Percentiles rank a stretch among this genome's conserved stretches.
These are phyloP conservation scores for Bursaphelenchus mucronatus DNA, from an alignment of 1,140 invertebrate species.

Conservation along the genomic window DNA sequence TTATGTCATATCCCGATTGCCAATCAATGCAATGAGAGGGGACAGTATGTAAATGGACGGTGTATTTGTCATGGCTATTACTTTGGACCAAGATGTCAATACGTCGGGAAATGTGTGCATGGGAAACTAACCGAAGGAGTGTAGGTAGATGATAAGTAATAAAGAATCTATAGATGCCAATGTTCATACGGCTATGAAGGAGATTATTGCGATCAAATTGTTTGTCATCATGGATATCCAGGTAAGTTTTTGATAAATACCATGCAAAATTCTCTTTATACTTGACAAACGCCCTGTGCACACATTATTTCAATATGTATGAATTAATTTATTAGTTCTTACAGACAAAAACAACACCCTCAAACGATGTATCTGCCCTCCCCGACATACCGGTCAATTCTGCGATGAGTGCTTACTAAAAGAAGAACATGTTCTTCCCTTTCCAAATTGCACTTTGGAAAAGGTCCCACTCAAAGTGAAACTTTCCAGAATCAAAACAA, in stretches of 20 bases:
- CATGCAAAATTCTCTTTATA: not conserved
- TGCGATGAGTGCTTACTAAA: conserved; percentile 33
- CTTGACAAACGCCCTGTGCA: no score
- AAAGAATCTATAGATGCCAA: conserved; percentile 21
- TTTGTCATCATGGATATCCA: conserved; percentile 46
- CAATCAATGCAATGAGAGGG: conserved; percentile 39
- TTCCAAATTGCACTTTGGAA: conserved; percentile 34
- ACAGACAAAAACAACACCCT: conserved; percentile 21
- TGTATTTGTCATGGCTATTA: conserved; percentile 42
- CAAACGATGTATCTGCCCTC: conserved; percentile 33
- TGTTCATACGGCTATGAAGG: conserved; percentile 40
- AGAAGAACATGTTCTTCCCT: conserved; percentile 28
- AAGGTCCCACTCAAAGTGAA: conserved; percentile 24
- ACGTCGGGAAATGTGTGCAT: conserved; percentile 39
- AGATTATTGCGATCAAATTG: conserved; percentile 41
- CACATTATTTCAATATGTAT: no score
- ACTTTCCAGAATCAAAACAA: conserved; percentile 22
- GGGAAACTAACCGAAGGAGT: conserved; percentile 32
- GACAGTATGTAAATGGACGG: conserved; percentile 35
- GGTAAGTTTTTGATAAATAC: conserved; percentile 18
- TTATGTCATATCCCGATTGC: conserved; percentile 31
- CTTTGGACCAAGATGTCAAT: conserved; percentile 41
- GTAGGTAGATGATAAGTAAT: conserved; percentile 26
- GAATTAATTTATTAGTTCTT: not conserved
- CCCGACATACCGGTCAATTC: conserved; percentile 29